Evolutionary conservation across 1,140 invertebrate species (phyloP).

Genomic region (Melipona quadrifasciata): DNA sequence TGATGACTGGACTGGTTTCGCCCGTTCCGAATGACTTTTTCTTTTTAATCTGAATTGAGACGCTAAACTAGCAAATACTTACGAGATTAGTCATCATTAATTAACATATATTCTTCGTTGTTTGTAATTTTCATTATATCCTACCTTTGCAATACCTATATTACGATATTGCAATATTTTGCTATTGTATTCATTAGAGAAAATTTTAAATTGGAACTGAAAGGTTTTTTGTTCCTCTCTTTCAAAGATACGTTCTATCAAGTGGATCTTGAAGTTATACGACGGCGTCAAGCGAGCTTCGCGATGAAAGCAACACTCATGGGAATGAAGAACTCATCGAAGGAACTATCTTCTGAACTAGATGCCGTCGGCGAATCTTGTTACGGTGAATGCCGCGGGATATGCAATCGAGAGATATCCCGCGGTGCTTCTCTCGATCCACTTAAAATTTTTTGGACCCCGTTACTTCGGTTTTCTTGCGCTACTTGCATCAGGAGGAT

Average conservation of each 20-base stretch:
- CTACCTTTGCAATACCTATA: no score
- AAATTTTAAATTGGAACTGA: not conserved
- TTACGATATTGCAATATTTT: not conserved
- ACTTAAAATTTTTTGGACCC: conserved; percentile 45
- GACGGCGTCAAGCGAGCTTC: not conserved
- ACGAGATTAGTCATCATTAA: not conserved
- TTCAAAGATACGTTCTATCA: not conserved
- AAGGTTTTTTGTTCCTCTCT: not conserved
- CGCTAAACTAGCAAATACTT: not conserved
- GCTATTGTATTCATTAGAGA: not conserved
- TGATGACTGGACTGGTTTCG: conserved; percentile 44
- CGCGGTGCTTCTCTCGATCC: conserved; percentile 39
- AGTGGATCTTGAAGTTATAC: conserved; percentile 7
- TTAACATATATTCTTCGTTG: not conserved
- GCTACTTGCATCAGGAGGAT: conserved; percentile 20
- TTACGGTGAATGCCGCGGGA: conserved; percentile 37
- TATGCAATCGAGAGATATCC: conserved; percentile 43
- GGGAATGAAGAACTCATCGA: conserved; percentile 51
- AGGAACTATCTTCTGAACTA: conserved; percentile 47
- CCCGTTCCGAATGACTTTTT: not conserved
- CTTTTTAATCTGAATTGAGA: not conserved
- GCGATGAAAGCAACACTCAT: conserved; percentile 53
- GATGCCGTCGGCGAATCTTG: conserved; percentile 52
- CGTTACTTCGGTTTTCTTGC: conserved; percentile 30
- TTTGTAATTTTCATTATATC: not conserved